Conservation (phyloP, 2,888 invertebrate species). For the Copidosoma aretas region DNA sequence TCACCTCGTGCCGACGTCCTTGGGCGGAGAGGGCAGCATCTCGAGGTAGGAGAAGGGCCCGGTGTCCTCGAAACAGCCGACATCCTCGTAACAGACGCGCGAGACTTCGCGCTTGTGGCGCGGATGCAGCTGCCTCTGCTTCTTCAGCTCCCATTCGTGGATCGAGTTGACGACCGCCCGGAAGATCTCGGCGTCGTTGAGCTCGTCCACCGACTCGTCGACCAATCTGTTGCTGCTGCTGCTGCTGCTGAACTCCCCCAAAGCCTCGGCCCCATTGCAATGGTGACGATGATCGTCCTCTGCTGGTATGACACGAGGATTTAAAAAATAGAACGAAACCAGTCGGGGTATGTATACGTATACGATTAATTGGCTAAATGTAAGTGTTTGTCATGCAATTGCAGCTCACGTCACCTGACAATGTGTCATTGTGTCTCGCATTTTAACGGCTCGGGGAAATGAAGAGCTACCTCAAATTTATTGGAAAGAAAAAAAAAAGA, state of each 20-base stretch:
- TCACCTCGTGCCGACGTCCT: conserved; percentile 82
- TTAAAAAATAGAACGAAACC: no score
- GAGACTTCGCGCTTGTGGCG: conserved; percentile 81
- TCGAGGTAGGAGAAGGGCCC: conserved; percentile 91
- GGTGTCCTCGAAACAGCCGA: conserved; percentile 91
- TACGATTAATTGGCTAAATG: no score
- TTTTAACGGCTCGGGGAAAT: no score
- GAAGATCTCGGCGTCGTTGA: conserved; percentile 74
- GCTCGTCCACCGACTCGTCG: conserved; percentile 77
- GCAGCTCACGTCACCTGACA: no score
- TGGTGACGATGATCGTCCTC: no score
- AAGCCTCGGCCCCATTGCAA: conserved; percentile 45
- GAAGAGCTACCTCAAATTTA: no score
- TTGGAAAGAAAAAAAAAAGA: no score
- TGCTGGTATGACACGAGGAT: no score
- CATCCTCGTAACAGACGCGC: conserved; percentile 84
- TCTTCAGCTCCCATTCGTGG: conserved; percentile 74
- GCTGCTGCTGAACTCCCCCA: conserved; percentile 56
- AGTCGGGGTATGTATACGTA: no score
- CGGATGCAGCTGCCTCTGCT: conserved; percentile 50
- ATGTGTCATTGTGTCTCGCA: no score
- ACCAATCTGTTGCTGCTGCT: conserved; percentile 66
- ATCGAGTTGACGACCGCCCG: conserved; percentile 77
- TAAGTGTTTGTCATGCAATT: no score
- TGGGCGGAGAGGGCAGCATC: conserved; percentile 84